Conservation (phyloP, 2,113 vertebrate species). For the Sitta europaea region DNA sequence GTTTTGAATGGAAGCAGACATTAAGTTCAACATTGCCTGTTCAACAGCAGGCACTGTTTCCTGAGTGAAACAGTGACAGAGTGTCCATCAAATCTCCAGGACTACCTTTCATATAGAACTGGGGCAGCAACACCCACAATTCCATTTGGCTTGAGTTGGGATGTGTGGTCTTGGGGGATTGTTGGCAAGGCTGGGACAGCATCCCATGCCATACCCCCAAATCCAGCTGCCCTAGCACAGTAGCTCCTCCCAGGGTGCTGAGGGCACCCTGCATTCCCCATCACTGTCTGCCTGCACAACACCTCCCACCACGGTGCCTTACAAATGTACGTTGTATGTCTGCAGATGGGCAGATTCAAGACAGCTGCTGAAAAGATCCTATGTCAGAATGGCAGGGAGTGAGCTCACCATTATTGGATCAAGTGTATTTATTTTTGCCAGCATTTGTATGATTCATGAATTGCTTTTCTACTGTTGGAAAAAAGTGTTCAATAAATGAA, state of each 20-base stretch:
- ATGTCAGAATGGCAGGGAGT: not conserved
- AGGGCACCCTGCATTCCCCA: not conserved
- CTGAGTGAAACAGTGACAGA: not conserved
- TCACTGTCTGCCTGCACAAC: rapidly evolving
- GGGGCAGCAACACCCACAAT: not conserved
- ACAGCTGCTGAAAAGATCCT: slow-evolving; percentile 8
- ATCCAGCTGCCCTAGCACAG: not conserved
- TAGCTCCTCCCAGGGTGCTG: not conserved
- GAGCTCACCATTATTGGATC: slow-evolving; percentile 14
- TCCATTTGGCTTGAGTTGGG: not conserved
- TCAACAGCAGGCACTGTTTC: no score
- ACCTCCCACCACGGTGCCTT: not conserved
- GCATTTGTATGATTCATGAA: slow-evolving; percentile 33
- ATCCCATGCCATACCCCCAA: rapidly evolving
- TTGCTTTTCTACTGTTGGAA: slow-evolving; percentile 26
- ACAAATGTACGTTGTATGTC: not conserved
- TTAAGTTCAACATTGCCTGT: no score
- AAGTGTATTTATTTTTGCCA: slow-evolving; percentile 35
- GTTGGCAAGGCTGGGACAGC: not conserved
- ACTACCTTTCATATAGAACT: not conserved
- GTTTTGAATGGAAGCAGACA: not conserved
- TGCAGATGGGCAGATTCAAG: not conserved
- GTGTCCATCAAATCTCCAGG: not conserved
- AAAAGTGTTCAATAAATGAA: slow-evolving; percentile 28
- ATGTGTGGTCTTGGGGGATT: rapidly evolving